Base-by-base conservation (phyloP, 2,113 vertebrate genomes). In the Tiliqua scincoides region DNA sequence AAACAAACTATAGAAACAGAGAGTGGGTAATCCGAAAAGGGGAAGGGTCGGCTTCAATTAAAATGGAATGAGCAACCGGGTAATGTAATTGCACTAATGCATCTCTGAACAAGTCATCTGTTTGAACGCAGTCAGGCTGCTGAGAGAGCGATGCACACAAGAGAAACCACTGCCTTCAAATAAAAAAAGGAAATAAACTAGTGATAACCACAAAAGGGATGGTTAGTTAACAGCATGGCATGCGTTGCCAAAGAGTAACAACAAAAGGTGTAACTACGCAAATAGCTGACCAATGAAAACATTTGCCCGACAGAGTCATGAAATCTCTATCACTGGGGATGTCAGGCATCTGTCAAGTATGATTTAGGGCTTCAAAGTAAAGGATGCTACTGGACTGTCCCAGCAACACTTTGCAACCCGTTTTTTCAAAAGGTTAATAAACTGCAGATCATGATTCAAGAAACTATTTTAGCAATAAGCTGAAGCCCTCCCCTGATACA, bases 71-170 rank as follows among this genome's bases (percentile, higher is more conserved):
- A 30, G 61, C 89, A 92, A 91, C 87, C 40, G 79, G 83, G 87
- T 77, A 87, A 91, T 89, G 72, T 52, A 15, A 59, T 57, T 40
- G 79, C 86, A 20, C 27, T 79, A 62, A 43, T 87, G 89, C 83
- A 11, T 63, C 91, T 43, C 81, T 68, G 90, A 85, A 82, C 88
- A 79, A 83, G 87, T 80, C 87, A 76, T 86, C 90, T 71, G 72
- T 54, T 48, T 87, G 87, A 32, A 23, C 35, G 48, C 57, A 78
- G 78, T 17, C 87, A 79, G 91, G 6, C 52, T 86, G 83, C 81
- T 30, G 27, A 76, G 87, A 52, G 15, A 30, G 3, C 3, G 0
- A 52, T 0, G 0, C 6, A 0, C 43, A 65, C 59, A 25, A 79
- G 27, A 17, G 2, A 0, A 61, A 11, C 25, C 63, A 32, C 0